These are phyloP conservation scores for Pachyuromys duprasi DNA, from an alignment of 2,797 vertebrate species.

Conservation along the genomic window DNA sequence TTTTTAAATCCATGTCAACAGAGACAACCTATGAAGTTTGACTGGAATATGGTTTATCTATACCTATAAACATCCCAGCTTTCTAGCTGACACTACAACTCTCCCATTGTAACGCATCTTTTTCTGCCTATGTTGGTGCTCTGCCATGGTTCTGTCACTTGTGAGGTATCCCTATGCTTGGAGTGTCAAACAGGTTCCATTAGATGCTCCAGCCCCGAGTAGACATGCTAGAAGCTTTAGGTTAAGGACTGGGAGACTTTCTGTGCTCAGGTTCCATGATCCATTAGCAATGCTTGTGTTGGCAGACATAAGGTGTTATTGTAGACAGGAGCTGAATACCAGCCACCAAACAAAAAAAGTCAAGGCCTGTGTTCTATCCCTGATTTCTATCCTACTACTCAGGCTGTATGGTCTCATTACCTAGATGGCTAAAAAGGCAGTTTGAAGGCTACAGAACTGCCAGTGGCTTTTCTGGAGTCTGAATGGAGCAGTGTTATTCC, in stretches of 20 bases:
- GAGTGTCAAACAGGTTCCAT: background rate
- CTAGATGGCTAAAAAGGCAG: background rate
- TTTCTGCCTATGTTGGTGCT: background rate
- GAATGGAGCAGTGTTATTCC: background rate
- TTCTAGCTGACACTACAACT: background rate
- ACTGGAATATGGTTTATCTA: background rate
- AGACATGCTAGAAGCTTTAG: background rate
- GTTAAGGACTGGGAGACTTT: background rate
- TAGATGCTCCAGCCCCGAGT: background rate
- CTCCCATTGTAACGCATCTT: background rate
- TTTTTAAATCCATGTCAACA: background rate
- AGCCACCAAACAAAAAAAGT: background rate
- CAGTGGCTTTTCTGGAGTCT: background rate
- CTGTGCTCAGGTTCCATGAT: background rate
- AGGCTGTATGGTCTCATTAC: background rate
- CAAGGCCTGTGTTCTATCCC: background rate
- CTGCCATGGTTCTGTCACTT: background rate
- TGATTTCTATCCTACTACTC: background rate
- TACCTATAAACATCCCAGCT: background rate
- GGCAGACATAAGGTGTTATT: background rate
- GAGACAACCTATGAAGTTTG: background rate
- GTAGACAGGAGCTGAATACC: background rate
- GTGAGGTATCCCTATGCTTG: background rate
- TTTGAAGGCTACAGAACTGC: background rate
- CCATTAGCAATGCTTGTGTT: background rate